Conservation (phyloP, 2,113 vertebrate genomes). For the Ranitomeya variabilis region DNA sequence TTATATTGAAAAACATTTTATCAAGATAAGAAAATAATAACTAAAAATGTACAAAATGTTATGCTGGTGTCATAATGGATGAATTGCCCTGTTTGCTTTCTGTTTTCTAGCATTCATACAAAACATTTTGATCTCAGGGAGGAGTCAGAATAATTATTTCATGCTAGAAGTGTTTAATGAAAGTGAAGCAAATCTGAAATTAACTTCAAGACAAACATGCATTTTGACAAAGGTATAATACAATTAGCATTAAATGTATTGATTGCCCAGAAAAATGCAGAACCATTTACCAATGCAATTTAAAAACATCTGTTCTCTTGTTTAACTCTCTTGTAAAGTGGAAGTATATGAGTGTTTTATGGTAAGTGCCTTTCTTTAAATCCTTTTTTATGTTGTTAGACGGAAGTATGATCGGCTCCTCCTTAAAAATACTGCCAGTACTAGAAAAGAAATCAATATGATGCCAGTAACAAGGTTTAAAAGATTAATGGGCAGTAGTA, state of each 20-base stretch:
- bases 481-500: conserved; percentile 64
- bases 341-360: conserved; percentile 69
- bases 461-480: conserved; percentile 64
- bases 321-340: conserved; percentile 66
- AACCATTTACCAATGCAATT: conserved; percentile 61
- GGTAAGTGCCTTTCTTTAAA: conserved; percentile 63
- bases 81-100: background rate
- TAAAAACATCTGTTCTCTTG: conserved; percentile 63
- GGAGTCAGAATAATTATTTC: conserved; percentile 58
- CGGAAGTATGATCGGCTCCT: conserved; percentile 61
- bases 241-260: conserved; percentile 67
- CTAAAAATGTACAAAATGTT: background rate
- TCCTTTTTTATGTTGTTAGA: conserved; percentile 64
- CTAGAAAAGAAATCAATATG: conserved; percentile 64
- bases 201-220: conserved; percentile 64
- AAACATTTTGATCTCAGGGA: conserved; percentile 59
- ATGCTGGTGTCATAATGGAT: background rate
- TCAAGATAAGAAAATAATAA: background rate
- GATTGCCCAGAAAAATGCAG: conserved; percentile 63
- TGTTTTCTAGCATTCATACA: conserved; percentile 57
- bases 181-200: conserved; percentile 68
- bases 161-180: conserved; percentile 58
- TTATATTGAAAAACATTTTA: too few species aligned
- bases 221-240: conserved; percentile 67
- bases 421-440: conserved; percentile 63